Conservation (phyloP, 2,113 vertebrate genomes). For the Caracal caracal region DNA sequence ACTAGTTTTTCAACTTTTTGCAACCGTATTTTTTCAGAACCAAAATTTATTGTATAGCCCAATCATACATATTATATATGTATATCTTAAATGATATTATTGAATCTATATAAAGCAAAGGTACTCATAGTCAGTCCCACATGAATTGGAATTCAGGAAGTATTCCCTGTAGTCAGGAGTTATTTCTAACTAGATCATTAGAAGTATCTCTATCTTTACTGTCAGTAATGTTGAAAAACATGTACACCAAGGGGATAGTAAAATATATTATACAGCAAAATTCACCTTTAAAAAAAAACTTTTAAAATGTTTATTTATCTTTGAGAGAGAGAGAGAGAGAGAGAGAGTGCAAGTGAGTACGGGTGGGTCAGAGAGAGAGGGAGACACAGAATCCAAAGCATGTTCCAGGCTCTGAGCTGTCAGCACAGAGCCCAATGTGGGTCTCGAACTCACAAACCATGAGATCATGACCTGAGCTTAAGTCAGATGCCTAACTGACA, state of each 20-base stretch:
- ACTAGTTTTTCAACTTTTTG: background rate
- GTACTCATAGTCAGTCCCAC: background rate
- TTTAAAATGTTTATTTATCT: too few species aligned
- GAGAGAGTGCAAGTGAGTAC: too few species aligned
- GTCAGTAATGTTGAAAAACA: conserved; percentile 11
- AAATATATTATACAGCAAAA: background rate
- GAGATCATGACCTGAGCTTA: too few species aligned
- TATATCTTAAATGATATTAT: background rate
- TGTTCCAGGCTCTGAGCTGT: too few species aligned
- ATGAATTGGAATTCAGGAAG: background rate
- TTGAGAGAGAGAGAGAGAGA: too few species aligned
- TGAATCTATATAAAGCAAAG: background rate
- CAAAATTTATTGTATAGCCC: background rate
- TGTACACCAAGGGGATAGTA: background rate
- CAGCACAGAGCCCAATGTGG: too few species aligned
- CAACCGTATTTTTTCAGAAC: background rate
- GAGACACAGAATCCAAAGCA: too few species aligned
- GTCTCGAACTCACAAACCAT: too few species aligned
- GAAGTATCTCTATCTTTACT: background rate
- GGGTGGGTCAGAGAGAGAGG: too few species aligned
- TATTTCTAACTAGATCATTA: background rate
- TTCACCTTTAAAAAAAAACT: background rate
- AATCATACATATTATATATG: background rate
- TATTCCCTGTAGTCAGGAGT: background rate
- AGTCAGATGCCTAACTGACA: too few species aligned